Conservation (phyloP, 2,888 invertebrate species). For the Eretmocerus hayati region DNA sequence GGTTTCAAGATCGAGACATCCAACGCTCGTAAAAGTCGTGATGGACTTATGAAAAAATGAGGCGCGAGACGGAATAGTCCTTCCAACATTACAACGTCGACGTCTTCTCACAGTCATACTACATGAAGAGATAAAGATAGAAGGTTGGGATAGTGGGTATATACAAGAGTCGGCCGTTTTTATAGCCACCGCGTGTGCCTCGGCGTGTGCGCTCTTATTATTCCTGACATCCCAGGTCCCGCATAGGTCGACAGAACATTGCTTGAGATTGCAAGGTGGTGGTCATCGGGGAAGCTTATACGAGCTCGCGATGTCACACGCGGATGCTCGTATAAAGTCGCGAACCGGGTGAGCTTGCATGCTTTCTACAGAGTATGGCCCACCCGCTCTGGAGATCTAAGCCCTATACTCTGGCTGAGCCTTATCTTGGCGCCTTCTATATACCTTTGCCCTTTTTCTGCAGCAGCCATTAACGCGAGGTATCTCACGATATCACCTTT, state of each 20-base stretch:
- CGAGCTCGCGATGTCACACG: constrained; percentile 29
- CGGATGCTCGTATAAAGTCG: constrained; percentile 32
- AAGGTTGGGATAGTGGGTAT: too few species aligned
- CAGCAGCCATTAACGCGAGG: too few species aligned
- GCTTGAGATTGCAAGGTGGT: constrained; percentile 15
- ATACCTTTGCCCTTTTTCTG: too few species aligned
- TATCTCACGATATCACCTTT: too few species aligned
- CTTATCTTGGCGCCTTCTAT: too few species aligned
- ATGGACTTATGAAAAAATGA: neutral
- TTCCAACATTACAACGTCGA: neutral
- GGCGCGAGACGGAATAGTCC: neutral
- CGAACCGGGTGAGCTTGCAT: constrained; percentile 1
- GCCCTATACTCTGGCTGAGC: too few species aligned
- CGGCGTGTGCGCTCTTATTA: constrained; percentile 17
- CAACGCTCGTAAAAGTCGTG: neutral
- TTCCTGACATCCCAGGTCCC: constrained; percentile 17
- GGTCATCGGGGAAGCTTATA: constrained; percentile 26
- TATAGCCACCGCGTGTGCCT: neutral
- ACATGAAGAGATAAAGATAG: too few species aligned
- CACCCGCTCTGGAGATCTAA: too few species aligned
- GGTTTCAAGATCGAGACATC: too few species aligned
- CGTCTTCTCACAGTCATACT: too few species aligned
- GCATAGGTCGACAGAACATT: constrained; percentile 25
- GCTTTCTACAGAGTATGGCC: too few species aligned
- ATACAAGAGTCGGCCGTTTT: neutral